Conservation (phyloP, 2,888 invertebrate species). For the Andrena chrysosceles region DNA sequence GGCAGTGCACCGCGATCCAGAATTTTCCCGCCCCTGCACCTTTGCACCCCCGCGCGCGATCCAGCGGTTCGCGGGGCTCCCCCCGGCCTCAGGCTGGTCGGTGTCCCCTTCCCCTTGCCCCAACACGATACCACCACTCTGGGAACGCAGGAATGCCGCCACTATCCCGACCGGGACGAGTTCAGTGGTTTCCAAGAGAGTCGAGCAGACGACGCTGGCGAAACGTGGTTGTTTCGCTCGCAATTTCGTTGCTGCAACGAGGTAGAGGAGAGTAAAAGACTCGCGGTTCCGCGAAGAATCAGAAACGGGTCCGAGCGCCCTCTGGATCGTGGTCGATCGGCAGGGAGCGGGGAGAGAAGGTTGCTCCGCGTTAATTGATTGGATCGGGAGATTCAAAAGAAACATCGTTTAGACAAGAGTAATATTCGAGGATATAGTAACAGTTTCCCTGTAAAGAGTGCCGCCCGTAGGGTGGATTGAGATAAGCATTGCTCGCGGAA, state of each 20-base stretch:
- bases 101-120: constrained; percentile 45
- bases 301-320: constrained; percentile 21
- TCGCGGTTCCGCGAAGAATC: constrained; percentile 6
- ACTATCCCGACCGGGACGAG: constrained; percentile 73
- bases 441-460: no score
- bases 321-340: constrained; percentile 23
- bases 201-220: constrained; percentile 65
- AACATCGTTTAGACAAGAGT: not conserved
- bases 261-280: not conserved
- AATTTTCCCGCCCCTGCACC: constrained; percentile 61
- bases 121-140: constrained; percentile 60
- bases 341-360: not conserved
- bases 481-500: constrained; percentile 23
- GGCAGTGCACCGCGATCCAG: constrained; percentile 45
- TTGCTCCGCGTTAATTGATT: constrained; percentile 9
- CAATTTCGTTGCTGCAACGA: constrained; percentile 28
- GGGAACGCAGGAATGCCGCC: constrained; percentile 63
- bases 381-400: not conserved
- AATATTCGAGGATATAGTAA: no score
- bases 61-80: constrained; percentile 34
- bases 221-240: constrained; percentile 53
- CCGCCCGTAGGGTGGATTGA: constrained; percentile 12
- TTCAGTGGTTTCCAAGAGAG: constrained; percentile 78
- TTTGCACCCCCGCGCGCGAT: constrained; percentile 59
- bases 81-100: constrained; percentile 40